phyloP scores from a whole-genome alignment of 2,113 vertebrate species.

The Erinaceus europaeus region DNA sequence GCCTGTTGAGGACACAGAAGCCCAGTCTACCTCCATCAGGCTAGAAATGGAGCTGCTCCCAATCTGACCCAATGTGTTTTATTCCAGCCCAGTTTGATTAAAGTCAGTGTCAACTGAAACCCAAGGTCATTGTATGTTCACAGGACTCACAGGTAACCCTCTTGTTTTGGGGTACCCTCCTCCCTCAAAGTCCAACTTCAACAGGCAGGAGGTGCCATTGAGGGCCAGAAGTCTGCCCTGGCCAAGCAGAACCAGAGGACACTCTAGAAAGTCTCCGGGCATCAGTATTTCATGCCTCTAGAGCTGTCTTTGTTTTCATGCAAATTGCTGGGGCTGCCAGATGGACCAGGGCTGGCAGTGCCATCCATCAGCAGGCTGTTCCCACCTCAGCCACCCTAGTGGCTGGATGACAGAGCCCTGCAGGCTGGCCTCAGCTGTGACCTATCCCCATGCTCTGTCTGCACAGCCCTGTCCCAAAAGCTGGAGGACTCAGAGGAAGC shows the following conservation, averaged over 20 bases:
- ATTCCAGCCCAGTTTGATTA: slow-evolving; percentile 27
- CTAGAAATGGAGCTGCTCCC: slow-evolving; percentile 4
- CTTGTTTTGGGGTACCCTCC: not conserved
- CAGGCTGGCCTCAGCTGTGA: slow-evolving; percentile 17
- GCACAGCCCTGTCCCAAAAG: not conserved
- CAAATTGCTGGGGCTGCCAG: slow-evolving; percentile 60
- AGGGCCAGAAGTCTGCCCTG: not conserved
- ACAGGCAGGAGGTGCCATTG: slow-evolving; percentile 24
- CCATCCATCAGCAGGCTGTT: slow-evolving; percentile 53
- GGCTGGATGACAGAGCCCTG: not conserved
- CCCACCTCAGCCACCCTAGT: slow-evolving; percentile 3
- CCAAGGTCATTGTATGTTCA: not conserved
- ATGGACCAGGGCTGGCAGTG: slow-evolving; percentile 60
- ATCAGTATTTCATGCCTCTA: slow-evolving; percentile 75
- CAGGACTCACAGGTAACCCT: not conserved
- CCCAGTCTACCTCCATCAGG: not conserved
- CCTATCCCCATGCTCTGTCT: not conserved
- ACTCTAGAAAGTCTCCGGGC: slow-evolving; percentile 54
- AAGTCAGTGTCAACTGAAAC: slow-evolving; percentile 44
- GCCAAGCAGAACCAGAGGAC: not conserved
- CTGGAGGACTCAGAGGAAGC: not conserved
- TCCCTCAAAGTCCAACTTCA: slow-evolving; percentile 1
- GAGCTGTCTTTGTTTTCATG: slow-evolving; percentile 74
- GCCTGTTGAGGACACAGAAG: not conserved
- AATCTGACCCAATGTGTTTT: slow-evolving; percentile 6